A percentile compares a stretch with the other conserved stretches of the same genome.
phyloP scores from a whole-genome alignment of 1,140 invertebrate genomes.

The Hylaeus volcanicus region DNA sequence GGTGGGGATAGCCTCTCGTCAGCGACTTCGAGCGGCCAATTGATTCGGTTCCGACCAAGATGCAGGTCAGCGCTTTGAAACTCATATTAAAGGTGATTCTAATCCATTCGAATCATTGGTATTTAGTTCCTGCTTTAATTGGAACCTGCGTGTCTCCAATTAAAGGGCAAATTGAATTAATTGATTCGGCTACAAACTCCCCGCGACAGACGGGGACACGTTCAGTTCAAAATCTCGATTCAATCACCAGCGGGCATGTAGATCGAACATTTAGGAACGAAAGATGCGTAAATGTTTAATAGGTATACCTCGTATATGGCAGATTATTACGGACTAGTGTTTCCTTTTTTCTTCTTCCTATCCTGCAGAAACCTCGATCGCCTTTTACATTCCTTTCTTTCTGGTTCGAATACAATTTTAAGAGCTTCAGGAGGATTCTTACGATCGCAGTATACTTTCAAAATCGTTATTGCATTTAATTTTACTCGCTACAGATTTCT shows the following conservation, averaged over 20 bases:
- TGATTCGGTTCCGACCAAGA: background rate
- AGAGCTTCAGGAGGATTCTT: conserved; percentile 44
- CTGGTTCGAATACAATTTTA: conserved; percentile 49
- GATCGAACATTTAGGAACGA: conserved; percentile 50
- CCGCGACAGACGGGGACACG: conserved; percentile 1
- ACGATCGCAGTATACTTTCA: conserved; percentile 64
- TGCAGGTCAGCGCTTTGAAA: background rate
- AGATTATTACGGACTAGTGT: conserved; percentile 69
- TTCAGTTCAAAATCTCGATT: conserved; percentile 17
- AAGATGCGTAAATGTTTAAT: conserved; percentile 64
- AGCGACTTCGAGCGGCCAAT: background rate
- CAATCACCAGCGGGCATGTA: conserved; percentile 29
- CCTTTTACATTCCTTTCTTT: conserved; percentile 13
- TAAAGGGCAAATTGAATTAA: background rate
- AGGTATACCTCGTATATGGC: conserved; percentile 68
- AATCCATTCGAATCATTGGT: background rate
- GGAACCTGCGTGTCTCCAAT: background rate
- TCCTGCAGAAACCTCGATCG: conserved; percentile 42
- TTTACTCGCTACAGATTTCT: conserved; percentile 56
- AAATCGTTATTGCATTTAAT: conserved; percentile 61
- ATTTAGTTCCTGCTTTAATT: background rate
- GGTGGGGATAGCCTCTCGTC: background rate
- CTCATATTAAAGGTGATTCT: background rate
- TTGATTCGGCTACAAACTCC: conserved; percentile 6
- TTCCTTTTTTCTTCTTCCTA: conserved; percentile 27